Evolutionary conservation across 2,113 vertebrate genomes (phyloP), one percentile per base, ranked within the genome.

Genomic region (Nycticryphes semicollaris): DNA sequence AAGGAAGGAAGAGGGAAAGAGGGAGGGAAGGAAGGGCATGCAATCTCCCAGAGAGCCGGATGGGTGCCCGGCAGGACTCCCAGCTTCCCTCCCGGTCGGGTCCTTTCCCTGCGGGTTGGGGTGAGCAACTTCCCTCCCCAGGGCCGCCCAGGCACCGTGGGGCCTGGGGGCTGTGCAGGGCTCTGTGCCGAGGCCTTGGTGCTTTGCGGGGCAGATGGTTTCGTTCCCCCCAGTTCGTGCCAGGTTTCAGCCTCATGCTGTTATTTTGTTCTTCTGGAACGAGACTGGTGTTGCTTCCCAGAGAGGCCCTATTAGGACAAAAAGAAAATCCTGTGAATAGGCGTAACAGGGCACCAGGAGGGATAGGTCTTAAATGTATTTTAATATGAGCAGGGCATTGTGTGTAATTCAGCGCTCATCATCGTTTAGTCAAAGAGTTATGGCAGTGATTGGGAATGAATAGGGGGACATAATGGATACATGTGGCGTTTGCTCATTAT

Each of bases 401-500:
- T 97, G 98, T 97, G 94, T 98, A 98, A 99, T 99, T 99, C 98
- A 98, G 98, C 97, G 96, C 98, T 98, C 98, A 98, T 99, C 98
- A 98, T 97, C 96, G 97, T 98, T 98, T 98, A 98, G 98, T 98
- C 97, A 97, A 98, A 98, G 98, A 98, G 98, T 98, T 98, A 97
- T 98, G 98, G 98, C 97, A 98, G 97, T 98, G 98, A 98, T 98
- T 97, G 98, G 96, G 98, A 94, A 96, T 97, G 98, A 98, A 98
- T 97, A 96, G 98, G 66, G 84, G 92, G 88, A 94, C 98, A 98
- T 97, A 98, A 98, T 98, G 97, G 98, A 98, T 98, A 98, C 99
- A 99, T 99, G 99, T 98, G 98, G 99, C 97, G 98, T 98, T 98
- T 98, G 97, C 98, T 99, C 98, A 99, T 99, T 99, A 99, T 99